Evolutionary conservation across 2,888 invertebrate species (phyloP).

Genomic region (Graphium colonna): DNA sequence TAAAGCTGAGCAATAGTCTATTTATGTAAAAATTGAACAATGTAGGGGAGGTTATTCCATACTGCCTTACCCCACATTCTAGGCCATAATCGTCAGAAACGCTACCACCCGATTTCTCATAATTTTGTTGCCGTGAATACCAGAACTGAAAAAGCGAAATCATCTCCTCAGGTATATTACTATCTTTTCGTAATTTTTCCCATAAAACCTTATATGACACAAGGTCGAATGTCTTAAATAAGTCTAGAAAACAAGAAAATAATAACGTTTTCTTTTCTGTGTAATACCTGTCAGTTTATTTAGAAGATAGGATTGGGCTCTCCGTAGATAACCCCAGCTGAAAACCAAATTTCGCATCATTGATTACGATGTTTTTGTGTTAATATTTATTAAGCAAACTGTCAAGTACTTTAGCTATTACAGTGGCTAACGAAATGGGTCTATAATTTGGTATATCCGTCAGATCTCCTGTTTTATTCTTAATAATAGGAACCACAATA

Average conservation of each 20-base stretch:
- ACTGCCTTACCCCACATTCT: slow-evolving; percentile 21
- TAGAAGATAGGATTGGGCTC: slow-evolving; percentile 22
- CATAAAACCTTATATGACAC: slow-evolving; percentile 24
- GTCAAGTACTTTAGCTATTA: neutral
- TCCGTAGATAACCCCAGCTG: slow-evolving; percentile 20
- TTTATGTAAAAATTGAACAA: slow-evolving; percentile 25
- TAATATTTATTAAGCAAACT: neutral
- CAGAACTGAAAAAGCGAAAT: slow-evolving; percentile 24
- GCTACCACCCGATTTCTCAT: slow-evolving; percentile 24
- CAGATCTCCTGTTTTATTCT: neutral
- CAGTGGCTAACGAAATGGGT: neutral
- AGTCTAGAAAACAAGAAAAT: slow-evolving; percentile 21
- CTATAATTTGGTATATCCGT: neutral
- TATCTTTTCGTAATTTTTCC: slow-evolving; percentile 22
- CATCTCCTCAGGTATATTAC: slow-evolving; percentile 10
- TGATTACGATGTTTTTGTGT: neutral
- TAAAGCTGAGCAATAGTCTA: too few relatives aligned
- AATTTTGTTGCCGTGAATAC: slow-evolving; percentile 28
- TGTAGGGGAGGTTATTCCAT: slow-evolving; percentile 16
- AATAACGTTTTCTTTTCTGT: slow-evolving; percentile 20
- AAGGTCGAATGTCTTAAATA: slow-evolving; percentile 27
- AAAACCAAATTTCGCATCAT: neutral
- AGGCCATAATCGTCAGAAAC: slow-evolving; percentile 3
- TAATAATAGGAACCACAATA: too few relatives aligned
- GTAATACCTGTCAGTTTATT: slow-evolving; percentile 26